Base-by-base conservation (phyloP, 2,113 vertebrate genomes). In the Lontra canadensis region DNA sequence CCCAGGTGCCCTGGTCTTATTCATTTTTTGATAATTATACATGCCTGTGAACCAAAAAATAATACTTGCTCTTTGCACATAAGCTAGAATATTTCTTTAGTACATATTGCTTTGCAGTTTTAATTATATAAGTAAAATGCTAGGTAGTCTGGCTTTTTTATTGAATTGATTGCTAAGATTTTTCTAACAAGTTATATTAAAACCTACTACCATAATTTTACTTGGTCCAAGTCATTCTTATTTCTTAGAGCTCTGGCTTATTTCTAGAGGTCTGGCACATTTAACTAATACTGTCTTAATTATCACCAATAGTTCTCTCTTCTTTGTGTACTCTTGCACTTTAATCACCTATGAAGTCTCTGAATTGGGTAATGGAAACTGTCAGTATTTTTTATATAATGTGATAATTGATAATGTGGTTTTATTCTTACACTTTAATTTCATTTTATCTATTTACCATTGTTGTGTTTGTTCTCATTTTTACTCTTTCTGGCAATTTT, bases 51-150 rank as follows among this genome's bases (percentile, higher is more conserved):
- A 92, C 29, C 52, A 94, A 93, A 88, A 95, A 57, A 61, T 34
- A 95, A 80, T 52, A 6, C 23, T 71, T 87, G 4, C 14, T 93
- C 12, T 96, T 93, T 74, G 39, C 26, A 52, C 25, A 76, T 23
- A 94, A 23, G 39, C 15, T 90, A 52, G 57, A 94, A 84, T 87
- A n/a, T 73, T 78, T 49, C 82, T 92, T 81, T 63, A 94, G 65
- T 76, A 80, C 57, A 67, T 88, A 80, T 34, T 90, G 55, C 76
- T 93, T 79, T 96, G 20, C 55, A 26, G 12, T 80, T 94, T 90
- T 88, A 94, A 67, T 90, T 81, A 61, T 18, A 80, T 80, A 81
- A 83, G 55, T 96, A 80, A 93, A 95, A 88, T 83, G 47, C 65
- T 83, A 88, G 39, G 44, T 71, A 94, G n/a, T 31, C 47, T 87